Percentiles rank a stretch among this genome's conserved stretches.
Evolutionary conservation across 2,888 invertebrate species (phyloP).

Genomic region (Mythimna ferrago): DNA sequence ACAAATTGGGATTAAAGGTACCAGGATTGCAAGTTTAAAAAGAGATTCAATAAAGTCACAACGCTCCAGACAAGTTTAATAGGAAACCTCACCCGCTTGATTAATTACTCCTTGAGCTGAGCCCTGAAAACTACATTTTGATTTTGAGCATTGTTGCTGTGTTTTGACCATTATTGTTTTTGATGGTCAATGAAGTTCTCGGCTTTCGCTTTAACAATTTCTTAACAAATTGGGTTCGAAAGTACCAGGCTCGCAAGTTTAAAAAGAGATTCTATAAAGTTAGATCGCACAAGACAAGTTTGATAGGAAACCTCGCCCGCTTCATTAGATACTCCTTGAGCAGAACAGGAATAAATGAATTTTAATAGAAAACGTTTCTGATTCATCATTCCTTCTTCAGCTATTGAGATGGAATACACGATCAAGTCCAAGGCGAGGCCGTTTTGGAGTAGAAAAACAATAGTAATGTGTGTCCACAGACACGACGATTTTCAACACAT

Average conservation of each 20-base stretch:
- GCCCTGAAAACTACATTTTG: neutral
- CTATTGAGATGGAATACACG: too few species aligned
- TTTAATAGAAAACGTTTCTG: constrained; percentile 1
- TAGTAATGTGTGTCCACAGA: too few species aligned
- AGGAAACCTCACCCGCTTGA: neutral
- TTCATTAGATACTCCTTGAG: constrained; percentile 2
- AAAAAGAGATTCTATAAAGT: neutral
- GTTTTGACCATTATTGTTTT: neutral
- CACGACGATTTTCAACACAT: too few species aligned
- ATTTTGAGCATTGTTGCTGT: neutral
- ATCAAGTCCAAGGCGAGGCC: too few species aligned
- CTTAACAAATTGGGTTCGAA: neutral
- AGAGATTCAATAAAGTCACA: neutral
- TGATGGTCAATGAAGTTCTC: neutral
- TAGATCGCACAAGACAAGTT: neutral
- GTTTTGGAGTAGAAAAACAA: too few species aligned
- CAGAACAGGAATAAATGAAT: neutral
- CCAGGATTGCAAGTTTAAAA: neutral
- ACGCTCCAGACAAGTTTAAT: neutral
- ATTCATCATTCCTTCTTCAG: neutral
- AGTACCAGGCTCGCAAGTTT: neutral
- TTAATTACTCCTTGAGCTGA: neutral
- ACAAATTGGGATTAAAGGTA: neutral
- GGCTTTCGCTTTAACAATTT: too few species aligned
- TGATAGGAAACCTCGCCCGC: neutral